phyloP scores from a whole-genome alignment of 2,888 invertebrate genomes.

The Terebella lapidaria region DNA sequence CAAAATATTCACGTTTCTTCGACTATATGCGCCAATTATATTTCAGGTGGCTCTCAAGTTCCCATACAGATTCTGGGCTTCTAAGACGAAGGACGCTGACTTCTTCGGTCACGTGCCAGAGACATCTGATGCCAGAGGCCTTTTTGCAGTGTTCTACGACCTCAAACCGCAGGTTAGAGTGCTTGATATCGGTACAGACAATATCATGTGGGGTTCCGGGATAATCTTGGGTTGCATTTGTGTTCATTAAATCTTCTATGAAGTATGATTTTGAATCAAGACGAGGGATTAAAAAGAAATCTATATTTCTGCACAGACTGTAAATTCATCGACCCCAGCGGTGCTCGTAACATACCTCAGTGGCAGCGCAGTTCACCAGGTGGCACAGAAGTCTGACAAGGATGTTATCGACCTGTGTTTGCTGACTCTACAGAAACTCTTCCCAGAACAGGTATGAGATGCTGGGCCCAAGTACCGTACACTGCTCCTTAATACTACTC shows the following conservation, averaged over 20 bases:
- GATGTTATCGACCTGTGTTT: constrained; percentile 45
- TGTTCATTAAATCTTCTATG: too few species aligned
- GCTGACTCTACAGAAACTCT: constrained; percentile 46
- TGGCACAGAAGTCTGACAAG: constrained; percentile 22
- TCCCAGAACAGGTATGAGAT: constrained; percentile 52
- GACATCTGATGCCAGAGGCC: constrained; percentile 37
- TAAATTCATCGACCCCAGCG: too few species aligned
- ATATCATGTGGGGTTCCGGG: neutral
- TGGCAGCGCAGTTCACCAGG: constrained; percentile 49
- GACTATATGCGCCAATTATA: too few species aligned
- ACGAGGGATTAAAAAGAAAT: neutral
- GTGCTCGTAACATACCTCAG: constrained; percentile 54
- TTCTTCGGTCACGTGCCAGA: constrained; percentile 54
- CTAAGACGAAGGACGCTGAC: constrained; percentile 38
- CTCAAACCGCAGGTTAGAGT: constrained; percentile 24
- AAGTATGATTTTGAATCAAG: too few species aligned
- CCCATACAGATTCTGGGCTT: constrained; percentile 51
- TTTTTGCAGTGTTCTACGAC: constrained; percentile 56
- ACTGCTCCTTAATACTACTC: too few species aligned
- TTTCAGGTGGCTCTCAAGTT: constrained; percentile 52
- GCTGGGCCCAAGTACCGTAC: too few species aligned
- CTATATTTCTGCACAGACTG: neutral
- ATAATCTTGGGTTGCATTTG: neutral
- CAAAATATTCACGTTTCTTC: too few species aligned
- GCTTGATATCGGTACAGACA: too few species aligned